Percentiles rank a stretch among this genome's conserved stretches.
phyloP scores from a whole-genome alignment of 2,888 invertebrate genomes.

The Drymonia ruficornis region DNA sequence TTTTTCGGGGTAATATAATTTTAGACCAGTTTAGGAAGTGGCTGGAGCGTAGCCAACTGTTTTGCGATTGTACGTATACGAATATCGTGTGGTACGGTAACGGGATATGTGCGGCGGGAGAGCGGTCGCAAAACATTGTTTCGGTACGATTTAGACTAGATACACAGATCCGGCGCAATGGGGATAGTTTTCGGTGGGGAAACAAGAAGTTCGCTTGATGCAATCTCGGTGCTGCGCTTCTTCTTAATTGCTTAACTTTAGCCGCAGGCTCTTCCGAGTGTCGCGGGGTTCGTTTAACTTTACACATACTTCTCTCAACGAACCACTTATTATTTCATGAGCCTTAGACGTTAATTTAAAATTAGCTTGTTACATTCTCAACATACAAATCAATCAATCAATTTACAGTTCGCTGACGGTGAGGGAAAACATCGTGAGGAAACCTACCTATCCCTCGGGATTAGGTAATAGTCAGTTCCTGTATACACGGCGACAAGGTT shows the following conservation, averaged over 20 bases:
- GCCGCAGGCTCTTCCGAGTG: constrained; percentile 63
- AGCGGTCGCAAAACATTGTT: constrained; percentile 58
- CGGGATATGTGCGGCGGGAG: constrained; percentile 28
- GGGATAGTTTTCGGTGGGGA: constrained; percentile 78
- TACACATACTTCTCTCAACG: constrained; percentile 55
- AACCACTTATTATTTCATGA: constrained; percentile 44
- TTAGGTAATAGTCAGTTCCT: too few species aligned
- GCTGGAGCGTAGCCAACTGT: constrained; percentile 70
- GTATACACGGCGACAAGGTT: too few species aligned
- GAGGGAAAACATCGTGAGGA: too few species aligned
- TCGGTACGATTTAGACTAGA: constrained; percentile 51
- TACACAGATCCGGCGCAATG: constrained; percentile 70
- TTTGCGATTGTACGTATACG: constrained; percentile 53
- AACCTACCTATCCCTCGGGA: too few species aligned
- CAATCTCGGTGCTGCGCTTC: constrained; percentile 75
- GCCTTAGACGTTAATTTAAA: too few species aligned
- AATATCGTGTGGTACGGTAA: constrained; percentile 50
- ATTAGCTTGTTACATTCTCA: too few species aligned
- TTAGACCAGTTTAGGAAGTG: constrained; percentile 30
- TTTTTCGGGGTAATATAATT: constrained; percentile 38
- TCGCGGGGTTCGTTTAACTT: constrained; percentile 70
- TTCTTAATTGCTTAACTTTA: constrained; percentile 82
- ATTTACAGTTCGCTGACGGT: too few species aligned
- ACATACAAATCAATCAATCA: too few species aligned
- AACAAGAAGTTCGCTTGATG: constrained; percentile 75